phyloP scores from a whole-genome alignment of 2,797 vertebrate species.

The Gymnoscopelus microlampas region DNA sequence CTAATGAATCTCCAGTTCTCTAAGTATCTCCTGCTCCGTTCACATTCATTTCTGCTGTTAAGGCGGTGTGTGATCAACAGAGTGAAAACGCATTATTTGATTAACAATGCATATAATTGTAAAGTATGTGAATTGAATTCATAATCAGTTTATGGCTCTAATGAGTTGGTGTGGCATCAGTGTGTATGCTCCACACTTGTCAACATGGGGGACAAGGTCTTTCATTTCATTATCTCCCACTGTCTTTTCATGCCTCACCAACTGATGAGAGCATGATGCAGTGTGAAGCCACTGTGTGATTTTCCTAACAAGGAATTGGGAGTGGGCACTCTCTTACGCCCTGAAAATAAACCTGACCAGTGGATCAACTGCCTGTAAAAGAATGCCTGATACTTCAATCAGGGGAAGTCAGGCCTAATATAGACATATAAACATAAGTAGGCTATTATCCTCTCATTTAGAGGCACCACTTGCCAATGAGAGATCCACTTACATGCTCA shows the following conservation, averaged over 20 bases:
- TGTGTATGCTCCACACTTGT: slow-evolving; percentile 67
- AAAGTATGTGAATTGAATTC: slow-evolving; percentile 36
- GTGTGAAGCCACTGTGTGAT: slow-evolving; percentile 29
- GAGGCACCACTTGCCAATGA: no score
- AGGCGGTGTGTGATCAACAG: slow-evolving; percentile 29
- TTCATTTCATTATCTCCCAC: slow-evolving; percentile 60
- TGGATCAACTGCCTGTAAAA: slow-evolving; percentile 3
- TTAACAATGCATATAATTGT: slow-evolving; percentile 57
- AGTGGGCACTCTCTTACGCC: slow-evolving; percentile 16
- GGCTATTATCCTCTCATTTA: no score
- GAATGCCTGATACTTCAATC: background rate
- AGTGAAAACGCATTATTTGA: slow-evolving; percentile 48
- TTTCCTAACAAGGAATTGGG: slow-evolving; percentile 37
- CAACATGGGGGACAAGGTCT: slow-evolving; percentile 56
- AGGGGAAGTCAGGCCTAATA: no score
- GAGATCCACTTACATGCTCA: slow-evolving; percentile 88
- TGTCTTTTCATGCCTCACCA: slow-evolving; percentile 54
- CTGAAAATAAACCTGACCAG: slow-evolving; percentile 23
- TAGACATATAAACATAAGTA: no score
- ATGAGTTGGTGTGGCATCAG: slow-evolving; percentile 59
- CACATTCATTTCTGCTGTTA: slow-evolving; percentile 28
- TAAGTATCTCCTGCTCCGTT: slow-evolving; percentile 25
- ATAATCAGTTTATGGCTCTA: slow-evolving; percentile 47
- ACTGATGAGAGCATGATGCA: slow-evolving; percentile 47
- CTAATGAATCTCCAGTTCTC: slow-evolving; percentile 47